Base-by-base conservation (phyloP, 2,113 vertebrate genomes). In the Nyctibius bracteatus region DNA sequence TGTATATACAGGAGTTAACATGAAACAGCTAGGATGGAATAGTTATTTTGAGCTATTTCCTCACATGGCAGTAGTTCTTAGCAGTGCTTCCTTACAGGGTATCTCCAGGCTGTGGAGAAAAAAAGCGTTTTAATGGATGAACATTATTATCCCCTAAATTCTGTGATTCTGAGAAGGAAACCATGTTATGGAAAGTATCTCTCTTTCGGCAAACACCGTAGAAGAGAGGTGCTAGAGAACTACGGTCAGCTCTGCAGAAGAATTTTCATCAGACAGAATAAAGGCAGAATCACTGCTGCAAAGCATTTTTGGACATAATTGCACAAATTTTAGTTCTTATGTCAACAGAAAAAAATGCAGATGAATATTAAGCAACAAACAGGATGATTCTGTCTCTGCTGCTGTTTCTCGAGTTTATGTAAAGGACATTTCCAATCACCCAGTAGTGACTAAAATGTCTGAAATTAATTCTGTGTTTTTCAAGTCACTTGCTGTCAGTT, bases 141-240 rank as follows among this genome's bases (percentile, higher is more conserved):
- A 81, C 35, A 67, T 43, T 25, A 65, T 71, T 88, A 68, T 79
- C 3, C 7, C 27, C 6, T 14, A 57, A 73, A 70, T 63, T 14
- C 30, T 49, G 12, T n/a, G 31, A 74, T 30, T 74, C 30, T 63
- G 28, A 47, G 30, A 86, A 66, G 6, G 8, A 88, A 93, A 67
- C 0, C 0, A 27, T 31, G 12, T 20, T 70, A 59, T 3, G 10
- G 17, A 68, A 94, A 92, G 5, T 37, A n/a, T 14, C 22, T 31
- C 9, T 70, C 33, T 52, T 49, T 79, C 5, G 1, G 28, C 4
- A 82, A 62, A 70, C 10, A 14, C 22, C 24, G 20, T 31, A 39
- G 39, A 62, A 49, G 27, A 88, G 24, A 63, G 18, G 8, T 3
- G 4, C 7, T 72, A 31, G 79, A 63, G 44, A 72, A 39, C 22